phyloP scores from a whole-genome alignment of 2,888 invertebrate genomes.

The Amitus sp. region DNA sequence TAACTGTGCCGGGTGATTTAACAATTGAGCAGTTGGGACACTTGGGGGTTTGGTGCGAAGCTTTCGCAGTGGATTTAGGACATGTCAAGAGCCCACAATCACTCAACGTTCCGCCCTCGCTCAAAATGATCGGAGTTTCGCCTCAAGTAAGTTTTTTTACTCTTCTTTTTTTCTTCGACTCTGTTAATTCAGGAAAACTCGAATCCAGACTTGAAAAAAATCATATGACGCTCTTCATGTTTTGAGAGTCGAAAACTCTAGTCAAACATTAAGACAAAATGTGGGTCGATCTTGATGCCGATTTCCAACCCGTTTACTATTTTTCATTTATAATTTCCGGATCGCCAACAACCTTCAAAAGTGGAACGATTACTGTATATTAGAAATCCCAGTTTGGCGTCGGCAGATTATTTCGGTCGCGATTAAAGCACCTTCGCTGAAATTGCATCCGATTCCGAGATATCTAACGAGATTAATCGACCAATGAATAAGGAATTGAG shows the following conservation, averaged over 20 bases:
- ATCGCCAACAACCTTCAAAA: conserved; percentile 7
- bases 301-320: too few relatives aligned
- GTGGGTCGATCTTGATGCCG: too few relatives aligned
- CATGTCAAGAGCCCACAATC: conserved; percentile 81
- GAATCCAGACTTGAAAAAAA: too few relatives aligned
- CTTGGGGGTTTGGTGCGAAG: conserved; percentile 94
- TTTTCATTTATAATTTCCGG: background rate
- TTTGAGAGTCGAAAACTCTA: too few relatives aligned
- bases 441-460: conserved; percentile 8
- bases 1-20: conserved; percentile 88
- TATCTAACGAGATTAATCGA: conserved; percentile 24
- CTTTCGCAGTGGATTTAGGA: conserved; percentile 92
- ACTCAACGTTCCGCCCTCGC: conserved; percentile 87
- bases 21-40: conserved; percentile 93
- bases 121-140: conserved; percentile 92
- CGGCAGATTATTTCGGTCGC: conserved; percentile 29
- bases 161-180: too few relatives aligned
- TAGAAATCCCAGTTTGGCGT: conserved; percentile 23
- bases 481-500: too few relatives aligned
- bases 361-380: conserved; percentile 31
- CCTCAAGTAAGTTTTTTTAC: conserved; percentile 80
- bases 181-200: too few relatives aligned
- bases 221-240: too few relatives aligned
- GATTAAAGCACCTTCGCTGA: conserved; percentile 24
- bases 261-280: too few relatives aligned